phyloP scores from a whole-genome alignment of 2,113 vertebrate genomes.

The Noctilio leporinus region DNA sequence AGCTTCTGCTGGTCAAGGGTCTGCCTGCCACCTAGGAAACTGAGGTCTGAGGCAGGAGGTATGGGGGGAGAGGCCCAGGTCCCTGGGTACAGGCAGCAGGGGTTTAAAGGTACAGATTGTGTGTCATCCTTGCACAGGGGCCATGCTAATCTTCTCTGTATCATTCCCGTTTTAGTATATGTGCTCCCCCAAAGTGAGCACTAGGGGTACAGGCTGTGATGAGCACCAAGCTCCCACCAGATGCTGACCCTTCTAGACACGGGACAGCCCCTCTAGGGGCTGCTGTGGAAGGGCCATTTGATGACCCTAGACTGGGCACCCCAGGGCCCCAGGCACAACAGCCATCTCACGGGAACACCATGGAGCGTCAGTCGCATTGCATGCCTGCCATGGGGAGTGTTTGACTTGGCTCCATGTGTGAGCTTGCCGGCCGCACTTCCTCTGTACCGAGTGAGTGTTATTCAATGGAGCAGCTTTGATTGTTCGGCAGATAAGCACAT shows the following conservation, averaged over 20 bases:
- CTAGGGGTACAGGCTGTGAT: too few species aligned
- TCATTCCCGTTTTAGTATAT: too few species aligned
- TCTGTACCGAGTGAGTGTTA: constrained; percentile 66
- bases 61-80: not conserved
- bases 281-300: accelerated
- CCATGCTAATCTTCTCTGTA: too few species aligned
- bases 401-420: constrained; percentile 70
- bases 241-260: not conserved
- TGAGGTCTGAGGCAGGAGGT: not conserved
- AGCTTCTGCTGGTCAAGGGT: too few species aligned
- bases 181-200: too few species aligned
- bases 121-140: too few species aligned
- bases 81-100: accelerated
- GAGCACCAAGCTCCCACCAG: not conserved
- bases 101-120: too few species aligned
- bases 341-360: constrained; percentile 44
- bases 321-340: not conserved
- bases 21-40: not conserved
- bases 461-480: constrained; percentile 73
- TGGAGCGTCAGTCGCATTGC: constrained; percentile 59
- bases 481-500: constrained; percentile 73
- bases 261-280: not conserved
- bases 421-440: constrained; percentile 70
- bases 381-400: constrained; percentile 65
- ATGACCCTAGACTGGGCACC: accelerated